These are phyloP conservation scores for Emydocephalus ijimae DNA, from an alignment of 2,113 vertebrate genomes.

Conservation along the genomic window DNA sequence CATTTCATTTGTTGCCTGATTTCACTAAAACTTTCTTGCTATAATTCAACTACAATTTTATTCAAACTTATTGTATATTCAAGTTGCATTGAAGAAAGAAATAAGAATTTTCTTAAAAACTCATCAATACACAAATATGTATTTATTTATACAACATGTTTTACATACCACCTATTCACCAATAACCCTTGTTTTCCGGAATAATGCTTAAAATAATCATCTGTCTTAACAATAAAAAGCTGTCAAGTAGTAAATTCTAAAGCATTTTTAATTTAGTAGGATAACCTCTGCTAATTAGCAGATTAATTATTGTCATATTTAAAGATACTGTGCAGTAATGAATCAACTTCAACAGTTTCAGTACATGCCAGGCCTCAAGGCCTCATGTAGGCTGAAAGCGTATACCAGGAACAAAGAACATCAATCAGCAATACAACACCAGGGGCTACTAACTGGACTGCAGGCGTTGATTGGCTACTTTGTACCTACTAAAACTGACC, in stretches of 20 bases:
- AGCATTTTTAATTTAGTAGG: constrained; percentile 10
- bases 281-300: neutral
- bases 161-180: neutral
- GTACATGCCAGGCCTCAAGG: too few relatives aligned
- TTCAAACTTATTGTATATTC: neutral
- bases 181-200: neutral
- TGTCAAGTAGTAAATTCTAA: neutral
- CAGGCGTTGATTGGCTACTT: too few relatives aligned
- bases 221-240: neutral
- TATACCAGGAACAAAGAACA: too few relatives aligned
- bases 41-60: neutral
- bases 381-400: too few relatives aligned
- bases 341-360: too few relatives aligned
- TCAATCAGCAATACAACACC: too few relatives aligned
- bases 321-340: neutral
- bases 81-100: neutral
- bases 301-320: neutral
- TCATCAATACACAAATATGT: neutral
- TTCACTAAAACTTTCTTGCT: neutral
- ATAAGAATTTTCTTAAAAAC: neutral
- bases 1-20: neutral
- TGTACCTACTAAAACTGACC: too few relatives aligned
- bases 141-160: neutral
- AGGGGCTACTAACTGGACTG: too few relatives aligned
- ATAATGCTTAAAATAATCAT: neutral